Evolutionary conservation across 2,797 vertebrate genomes (phyloP), one percentile per base, ranked within the genome.

Genomic region (Sebastes glaucus): DNA sequence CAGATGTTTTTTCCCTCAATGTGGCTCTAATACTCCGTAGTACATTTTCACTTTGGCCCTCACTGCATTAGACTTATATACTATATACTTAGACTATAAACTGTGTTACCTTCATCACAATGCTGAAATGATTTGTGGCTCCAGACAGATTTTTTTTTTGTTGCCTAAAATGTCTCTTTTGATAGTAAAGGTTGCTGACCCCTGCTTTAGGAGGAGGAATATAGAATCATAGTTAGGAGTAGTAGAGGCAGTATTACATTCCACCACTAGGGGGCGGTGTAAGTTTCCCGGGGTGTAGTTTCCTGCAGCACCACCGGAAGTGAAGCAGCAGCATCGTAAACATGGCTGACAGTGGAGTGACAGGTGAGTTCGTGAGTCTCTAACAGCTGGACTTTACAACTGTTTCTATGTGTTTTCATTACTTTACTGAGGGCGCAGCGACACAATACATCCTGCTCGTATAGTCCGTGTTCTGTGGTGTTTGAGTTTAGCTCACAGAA

Each of bases 321-420:
- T 65, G 64, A 23, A 86, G 82, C 73, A 6, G 83, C 28, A 6
- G 83, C 33, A 69, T 16, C 81, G 87, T 89, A 95, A 96, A 95
- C 90, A 96, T 96, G 96, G 96, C 95, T 27, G 96, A 96, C 88
- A 84, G 86, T 72, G 92, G 80, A 72, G 89, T 81, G 77, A 81
- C 93, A 93, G 93, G 89, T 91, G 88, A 90, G 92, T 86, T 27
- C 53, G 22, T 27, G 56, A 88, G 84, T 77, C 68, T 82, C 56
- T 85, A 78, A 88, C 83, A 89, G 79, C 85, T 86, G 80, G 25
- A 63, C 64, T 79, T 73, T 38, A 3, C 3, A 2, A 22, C 46
- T 5, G 0, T 79, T 52, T 35, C 0, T 6, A 1, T 0, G 1
- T 73, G 1, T 46, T 82, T 49, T 8, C 0, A 10, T 33, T 1